Conservation (phyloP, 2,797 vertebrate species). For the Muraenolepis orangiensis region DNA sequence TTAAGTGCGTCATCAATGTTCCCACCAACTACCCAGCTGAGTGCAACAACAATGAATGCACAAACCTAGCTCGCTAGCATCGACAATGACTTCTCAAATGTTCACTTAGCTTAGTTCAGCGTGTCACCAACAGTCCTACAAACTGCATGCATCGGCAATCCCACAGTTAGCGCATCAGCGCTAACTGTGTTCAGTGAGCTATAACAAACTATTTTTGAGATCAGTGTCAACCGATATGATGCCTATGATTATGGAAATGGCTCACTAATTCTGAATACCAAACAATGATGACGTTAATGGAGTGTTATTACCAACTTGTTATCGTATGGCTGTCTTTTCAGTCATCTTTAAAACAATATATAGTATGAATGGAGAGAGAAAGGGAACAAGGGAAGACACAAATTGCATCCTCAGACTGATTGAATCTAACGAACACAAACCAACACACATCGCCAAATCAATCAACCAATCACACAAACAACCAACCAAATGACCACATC, state of each 20-base stretch:
- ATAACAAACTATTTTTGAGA: neutral
- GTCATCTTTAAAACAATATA: neutral
- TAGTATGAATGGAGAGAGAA: neutral
- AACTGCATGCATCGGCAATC: neutral
- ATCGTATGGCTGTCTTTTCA: neutral
- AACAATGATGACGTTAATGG: neutral
- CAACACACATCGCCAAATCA: neutral
- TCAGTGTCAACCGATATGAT: neutral
- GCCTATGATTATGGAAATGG: neutral
- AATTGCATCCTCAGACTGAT: conserved; percentile 1
- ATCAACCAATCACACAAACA: neutral
- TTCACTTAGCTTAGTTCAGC: neutral
- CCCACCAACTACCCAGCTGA: neutral
- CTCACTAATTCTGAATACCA: neutral
- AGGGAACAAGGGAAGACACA: neutral
- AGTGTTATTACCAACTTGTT: neutral
- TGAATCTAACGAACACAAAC: neutral
- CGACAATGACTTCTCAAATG: neutral
- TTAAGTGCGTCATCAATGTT: neutral
- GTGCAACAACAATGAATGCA: neutral
- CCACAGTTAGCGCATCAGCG: neutral
- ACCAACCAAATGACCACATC: neutral
- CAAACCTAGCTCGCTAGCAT: neutral
- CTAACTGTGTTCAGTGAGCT: neutral
- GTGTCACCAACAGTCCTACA: neutral